These are phyloP conservation scores for Chloroclysta siterata DNA, from an alignment of 2,888 invertebrate genomes.

Conservation along the genomic window DNA sequence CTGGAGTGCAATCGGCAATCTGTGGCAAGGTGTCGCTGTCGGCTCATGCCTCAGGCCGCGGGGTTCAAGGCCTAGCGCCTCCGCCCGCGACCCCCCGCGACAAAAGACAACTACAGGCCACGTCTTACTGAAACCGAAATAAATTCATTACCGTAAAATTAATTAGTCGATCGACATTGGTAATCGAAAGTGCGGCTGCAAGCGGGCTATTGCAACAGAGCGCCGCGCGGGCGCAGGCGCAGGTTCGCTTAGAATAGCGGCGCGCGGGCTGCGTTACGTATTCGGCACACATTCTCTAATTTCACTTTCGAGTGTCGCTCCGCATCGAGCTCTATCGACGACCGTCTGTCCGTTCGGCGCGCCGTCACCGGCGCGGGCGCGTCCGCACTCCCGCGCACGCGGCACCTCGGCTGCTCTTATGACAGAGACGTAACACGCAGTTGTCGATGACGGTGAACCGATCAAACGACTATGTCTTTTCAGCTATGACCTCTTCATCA, in stretches of 20 bases:
- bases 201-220: conserved; percentile 9
- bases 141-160: conserved; percentile 33
- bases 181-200: conserved; percentile 35
- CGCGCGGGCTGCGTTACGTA: conserved; percentile 34
- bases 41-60: conserved; percentile 3
- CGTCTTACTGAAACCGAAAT: conserved; percentile 27
- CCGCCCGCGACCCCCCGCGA: background rate
- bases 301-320: conserved; percentile 48
- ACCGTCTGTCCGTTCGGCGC: no score
- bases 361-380: conserved; percentile 1
- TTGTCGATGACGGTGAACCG: no score
- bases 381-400: background rate
- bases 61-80: conserved; percentile 36
- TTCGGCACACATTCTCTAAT: conserved; percentile 45
- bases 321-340: no score
- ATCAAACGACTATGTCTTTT: no score
- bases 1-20: conserved; percentile 21
- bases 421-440: conserved; percentile 4
- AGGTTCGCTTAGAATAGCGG: no score
- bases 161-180: conserved; percentile 38
- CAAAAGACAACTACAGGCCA: background rate
- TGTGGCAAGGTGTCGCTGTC: background rate
- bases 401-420: no score
- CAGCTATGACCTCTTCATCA: no score
- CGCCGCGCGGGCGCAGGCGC: conserved; percentile 16